Evolutionary conservation across 2,888 invertebrate species (phyloP).

Genomic region (Drosophila niveifrons): DNA sequence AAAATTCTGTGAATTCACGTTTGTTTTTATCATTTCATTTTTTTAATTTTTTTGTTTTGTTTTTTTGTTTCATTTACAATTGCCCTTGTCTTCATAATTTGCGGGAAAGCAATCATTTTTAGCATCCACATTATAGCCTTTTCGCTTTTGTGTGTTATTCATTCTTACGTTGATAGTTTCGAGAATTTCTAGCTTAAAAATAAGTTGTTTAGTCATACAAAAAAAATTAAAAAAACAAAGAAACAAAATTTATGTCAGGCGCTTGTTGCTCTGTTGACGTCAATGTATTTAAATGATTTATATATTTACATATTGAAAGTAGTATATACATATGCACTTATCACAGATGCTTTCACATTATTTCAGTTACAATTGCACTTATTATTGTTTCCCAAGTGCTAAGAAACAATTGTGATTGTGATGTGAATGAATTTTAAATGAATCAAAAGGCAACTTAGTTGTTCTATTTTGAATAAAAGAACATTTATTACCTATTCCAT

Average conservation of each 20-base stretch:
- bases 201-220: background rate
- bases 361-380: background rate
- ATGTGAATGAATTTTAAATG: background rate
- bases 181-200: background rate
- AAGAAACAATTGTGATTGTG: constrained; percentile 10
- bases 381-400: background rate
- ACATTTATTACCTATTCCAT: too few relatives aligned
- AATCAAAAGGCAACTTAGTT: too few relatives aligned
- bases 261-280: background rate
- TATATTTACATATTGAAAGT: constrained; percentile 2
- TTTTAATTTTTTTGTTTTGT: background rate
- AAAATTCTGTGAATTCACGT: background rate
- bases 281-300: constrained; percentile 3
- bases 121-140: too few relatives aligned
- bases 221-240: too few relatives aligned
- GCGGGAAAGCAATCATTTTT: too few relatives aligned
- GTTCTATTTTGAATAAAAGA: too few relatives aligned
- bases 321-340: constrained; percentile 1
- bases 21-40: background rate
- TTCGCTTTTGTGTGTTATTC: background rate
- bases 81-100: background rate
- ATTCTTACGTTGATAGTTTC: background rate
- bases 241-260: background rate
- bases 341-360: constrained; percentile 9
- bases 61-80: background rate